A percentile compares a stretch with the other conserved stretches of the same genome.
phyloP scores from a whole-genome alignment of 2,113 vertebrate species.

The Cynocephalus volans region DNA sequence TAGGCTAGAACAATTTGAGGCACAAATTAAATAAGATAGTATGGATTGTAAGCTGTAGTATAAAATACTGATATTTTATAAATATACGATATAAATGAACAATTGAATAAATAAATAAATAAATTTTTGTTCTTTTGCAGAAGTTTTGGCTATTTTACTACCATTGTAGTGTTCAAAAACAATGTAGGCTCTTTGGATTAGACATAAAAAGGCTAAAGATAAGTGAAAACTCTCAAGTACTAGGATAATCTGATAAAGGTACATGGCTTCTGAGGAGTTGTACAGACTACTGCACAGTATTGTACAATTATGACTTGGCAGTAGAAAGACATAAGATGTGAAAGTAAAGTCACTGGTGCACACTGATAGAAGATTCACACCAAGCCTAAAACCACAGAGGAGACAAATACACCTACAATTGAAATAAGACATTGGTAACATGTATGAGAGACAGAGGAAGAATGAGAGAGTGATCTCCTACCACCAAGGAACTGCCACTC shows the following conservation, averaged over 20 bases:
- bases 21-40: too few species aligned
- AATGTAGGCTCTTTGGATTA: neutral
- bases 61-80: too few species aligned
- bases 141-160: too few species aligned
- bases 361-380: neutral
- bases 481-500: neutral
- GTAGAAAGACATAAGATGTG: neutral
- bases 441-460: neutral
- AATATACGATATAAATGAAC: too few species aligned
- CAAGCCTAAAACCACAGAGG: neutral
- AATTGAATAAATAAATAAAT: too few species aligned
- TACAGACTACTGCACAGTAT: neutral
- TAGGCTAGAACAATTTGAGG: neutral
- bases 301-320: neutral
- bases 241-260: neutral
- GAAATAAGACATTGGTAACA: neutral
- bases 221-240: neutral
- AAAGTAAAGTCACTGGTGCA: neutral
- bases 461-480: neutral
- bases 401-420: neutral
- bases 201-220: neutral
- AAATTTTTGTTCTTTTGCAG: too few species aligned
- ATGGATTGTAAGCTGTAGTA: too few species aligned
- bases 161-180: neutral
- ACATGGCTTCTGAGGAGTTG: neutral